phyloP scores from a whole-genome alignment of 1,140 invertebrate species.

The Drosophila serrata region DNA sequence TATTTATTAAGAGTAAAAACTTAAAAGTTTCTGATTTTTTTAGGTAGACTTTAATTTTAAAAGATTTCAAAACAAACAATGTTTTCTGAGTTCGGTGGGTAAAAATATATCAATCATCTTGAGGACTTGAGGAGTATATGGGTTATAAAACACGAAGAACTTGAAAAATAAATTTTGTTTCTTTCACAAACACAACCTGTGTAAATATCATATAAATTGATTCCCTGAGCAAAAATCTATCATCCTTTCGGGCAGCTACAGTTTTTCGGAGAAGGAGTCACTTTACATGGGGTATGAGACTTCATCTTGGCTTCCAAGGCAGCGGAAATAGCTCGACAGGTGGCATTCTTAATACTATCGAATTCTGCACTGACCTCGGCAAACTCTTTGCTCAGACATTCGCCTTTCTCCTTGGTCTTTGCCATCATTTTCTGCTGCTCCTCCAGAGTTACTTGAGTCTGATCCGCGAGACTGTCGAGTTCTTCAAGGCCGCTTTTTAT shows the following conservation, averaged over 20 bases:
- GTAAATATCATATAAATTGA: no score
- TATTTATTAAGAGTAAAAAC: no score
- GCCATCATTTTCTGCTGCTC: constrained; percentile 88
- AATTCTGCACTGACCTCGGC: constrained; percentile 87
- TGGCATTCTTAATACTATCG: constrained; percentile 87
- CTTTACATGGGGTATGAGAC: fast-evolving
- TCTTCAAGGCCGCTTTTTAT: constrained; percentile 87
- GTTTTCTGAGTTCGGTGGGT: no score
- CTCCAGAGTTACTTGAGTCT: constrained; percentile 86
- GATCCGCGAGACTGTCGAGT: constrained; percentile 86
- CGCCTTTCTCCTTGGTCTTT: constrained; percentile 87
- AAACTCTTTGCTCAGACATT: constrained; percentile 87
- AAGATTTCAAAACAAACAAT: no score
- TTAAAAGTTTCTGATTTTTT: no score
- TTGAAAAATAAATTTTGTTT: neutral
- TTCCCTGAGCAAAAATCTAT: no score
- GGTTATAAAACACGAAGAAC: neutral
- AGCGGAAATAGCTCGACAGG: constrained; percentile 87
- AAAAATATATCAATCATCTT: no score
- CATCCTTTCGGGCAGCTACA: neutral
- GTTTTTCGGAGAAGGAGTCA: neutral
- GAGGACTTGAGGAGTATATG: no score
- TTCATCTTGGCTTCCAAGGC: constrained; percentile 86
- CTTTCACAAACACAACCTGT: neutral
- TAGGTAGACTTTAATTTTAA: no score